phyloP scores from a whole-genome alignment of 2,113 vertebrate species.

The Neolamprologus falcicula region DNA sequence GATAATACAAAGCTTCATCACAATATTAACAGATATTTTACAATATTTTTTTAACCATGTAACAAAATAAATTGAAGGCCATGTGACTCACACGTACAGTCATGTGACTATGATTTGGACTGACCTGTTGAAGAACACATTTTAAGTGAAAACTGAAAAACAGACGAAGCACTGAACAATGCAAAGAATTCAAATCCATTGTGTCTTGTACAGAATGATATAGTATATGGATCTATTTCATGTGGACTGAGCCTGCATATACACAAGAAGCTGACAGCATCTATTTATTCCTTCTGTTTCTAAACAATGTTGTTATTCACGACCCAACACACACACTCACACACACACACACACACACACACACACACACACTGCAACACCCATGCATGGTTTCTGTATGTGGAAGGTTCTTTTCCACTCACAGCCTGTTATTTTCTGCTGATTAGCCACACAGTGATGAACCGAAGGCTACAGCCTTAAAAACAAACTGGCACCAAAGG shows the following conservation, averaged over 20 bases:
- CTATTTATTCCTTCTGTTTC: not conserved
- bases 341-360: not conserved
- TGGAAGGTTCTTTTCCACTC: constrained; percentile 57
- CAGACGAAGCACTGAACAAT: not conserved
- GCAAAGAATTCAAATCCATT: not conserved
- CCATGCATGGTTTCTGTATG: constrained; percentile 17
- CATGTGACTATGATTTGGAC: not conserved
- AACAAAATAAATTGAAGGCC: not conserved
- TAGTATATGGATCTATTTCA: not conserved
- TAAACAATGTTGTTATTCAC: constrained; percentile 20
- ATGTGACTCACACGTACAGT: not conserved
- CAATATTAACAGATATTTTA: not conserved
- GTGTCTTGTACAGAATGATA: not conserved
- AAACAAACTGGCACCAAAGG: constrained; percentile 55
- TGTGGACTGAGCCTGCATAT: not conserved
- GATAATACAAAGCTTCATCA: not conserved
- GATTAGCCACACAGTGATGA: constrained; percentile 50
- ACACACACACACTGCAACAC: not conserved
- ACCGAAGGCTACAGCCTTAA: constrained; percentile 48
- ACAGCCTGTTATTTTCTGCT: constrained; percentile 50
- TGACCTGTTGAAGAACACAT: not conserved
- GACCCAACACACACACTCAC: not conserved
- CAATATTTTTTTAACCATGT: not conserved
- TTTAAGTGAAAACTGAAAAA: not conserved
- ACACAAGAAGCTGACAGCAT: not conserved